phyloP scores from a whole-genome alignment of 2,888 invertebrate genomes.

The Disparrhopalites patrizii region DNA sequence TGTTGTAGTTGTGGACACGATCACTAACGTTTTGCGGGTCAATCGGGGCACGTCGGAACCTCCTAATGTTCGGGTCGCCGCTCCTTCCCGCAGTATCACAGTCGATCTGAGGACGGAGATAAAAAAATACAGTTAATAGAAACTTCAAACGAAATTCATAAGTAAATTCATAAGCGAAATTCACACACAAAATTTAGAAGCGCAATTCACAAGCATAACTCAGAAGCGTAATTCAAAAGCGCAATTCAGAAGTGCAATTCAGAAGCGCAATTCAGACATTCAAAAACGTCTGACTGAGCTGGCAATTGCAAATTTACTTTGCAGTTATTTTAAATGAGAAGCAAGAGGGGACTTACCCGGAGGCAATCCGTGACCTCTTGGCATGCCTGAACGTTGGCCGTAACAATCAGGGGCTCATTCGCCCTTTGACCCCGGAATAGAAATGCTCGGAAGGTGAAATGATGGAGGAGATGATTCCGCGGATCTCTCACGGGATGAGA shows the following conservation, averaged over 20 bases:
- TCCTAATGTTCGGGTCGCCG: constrained; percentile 23
- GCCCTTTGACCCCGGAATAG: constrained; percentile 47
- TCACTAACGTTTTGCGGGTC: constrained; percentile 28
- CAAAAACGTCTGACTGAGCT: not conserved
- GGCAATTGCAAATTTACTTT: not conserved
- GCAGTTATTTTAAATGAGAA: too few relatives aligned
- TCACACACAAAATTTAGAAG: too few relatives aligned
- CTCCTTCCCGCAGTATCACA: not conserved
- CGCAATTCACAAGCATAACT: too few relatives aligned
- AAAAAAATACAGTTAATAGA: not conserved
- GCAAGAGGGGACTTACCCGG: constrained; percentile 21
- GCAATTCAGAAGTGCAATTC: too few relatives aligned
- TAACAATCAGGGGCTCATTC: constrained; percentile 47
- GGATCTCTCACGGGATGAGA: constrained; percentile 44
- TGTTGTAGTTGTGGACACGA: constrained; percentile 40
- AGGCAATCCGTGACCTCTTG: constrained; percentile 43
- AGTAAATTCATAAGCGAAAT: too few relatives aligned
- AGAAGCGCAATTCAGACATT: not conserved
- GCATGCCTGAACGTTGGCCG: constrained; percentile 47
- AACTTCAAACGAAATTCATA: not conserved
- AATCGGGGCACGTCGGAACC: constrained; percentile 36
- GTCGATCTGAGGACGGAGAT: not conserved
- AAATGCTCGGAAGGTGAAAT: constrained; percentile 48
- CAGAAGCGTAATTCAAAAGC: too few relatives aligned
- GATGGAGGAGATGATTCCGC: constrained; percentile 45